These are phyloP conservation scores for Pholis gunnellus DNA, from an alignment of 2,113 vertebrate species.

Conservation along the genomic window DNA sequence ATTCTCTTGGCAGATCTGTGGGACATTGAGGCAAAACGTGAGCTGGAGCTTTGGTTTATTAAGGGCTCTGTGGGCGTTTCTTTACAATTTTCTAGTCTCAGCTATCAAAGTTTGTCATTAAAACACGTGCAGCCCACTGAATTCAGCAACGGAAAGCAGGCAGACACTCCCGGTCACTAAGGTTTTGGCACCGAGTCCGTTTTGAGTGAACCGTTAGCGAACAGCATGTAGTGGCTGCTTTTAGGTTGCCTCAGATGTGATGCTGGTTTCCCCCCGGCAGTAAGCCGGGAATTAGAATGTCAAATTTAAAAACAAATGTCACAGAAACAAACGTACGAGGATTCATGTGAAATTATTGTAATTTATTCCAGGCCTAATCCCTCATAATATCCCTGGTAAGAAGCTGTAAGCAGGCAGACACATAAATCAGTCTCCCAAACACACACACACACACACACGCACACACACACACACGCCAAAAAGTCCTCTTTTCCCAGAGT, in stretches of 20 bases:
- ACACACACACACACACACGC: neutral
- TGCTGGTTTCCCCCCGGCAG: conserved; percentile 12
- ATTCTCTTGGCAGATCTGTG: conserved; percentile 54
- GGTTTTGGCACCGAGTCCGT: conserved; percentile 40
- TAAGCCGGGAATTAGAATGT: conserved; percentile 74
- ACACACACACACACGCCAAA: too few relatives aligned
- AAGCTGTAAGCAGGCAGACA: conserved; percentile 68
- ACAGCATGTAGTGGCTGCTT: conserved; percentile 42
- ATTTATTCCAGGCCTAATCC: conserved; percentile 81
- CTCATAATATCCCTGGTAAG: conserved; percentile 67
- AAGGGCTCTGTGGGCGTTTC: conserved; percentile 48
- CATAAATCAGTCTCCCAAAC: conserved; percentile 28
- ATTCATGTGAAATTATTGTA: conserved; percentile 83
- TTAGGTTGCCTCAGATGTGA: conserved; percentile 47
- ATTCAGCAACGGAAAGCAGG: too few relatives aligned
- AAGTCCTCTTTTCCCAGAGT: neutral
- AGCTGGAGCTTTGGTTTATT: conserved; percentile 41
- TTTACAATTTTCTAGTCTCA: conserved; percentile 42
- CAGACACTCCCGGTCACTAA: too few relatives aligned
- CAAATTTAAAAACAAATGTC: conserved; percentile 71
- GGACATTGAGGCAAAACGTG: conserved; percentile 44
- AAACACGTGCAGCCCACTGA: too few relatives aligned
- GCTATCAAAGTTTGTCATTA: too few relatives aligned
- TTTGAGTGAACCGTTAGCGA: conserved; percentile 12
- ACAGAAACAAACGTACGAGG: conserved; percentile 73